Conservation (phyloP, 2,888 invertebrate species). For the Euspilapteryx auroguttella region DNA sequence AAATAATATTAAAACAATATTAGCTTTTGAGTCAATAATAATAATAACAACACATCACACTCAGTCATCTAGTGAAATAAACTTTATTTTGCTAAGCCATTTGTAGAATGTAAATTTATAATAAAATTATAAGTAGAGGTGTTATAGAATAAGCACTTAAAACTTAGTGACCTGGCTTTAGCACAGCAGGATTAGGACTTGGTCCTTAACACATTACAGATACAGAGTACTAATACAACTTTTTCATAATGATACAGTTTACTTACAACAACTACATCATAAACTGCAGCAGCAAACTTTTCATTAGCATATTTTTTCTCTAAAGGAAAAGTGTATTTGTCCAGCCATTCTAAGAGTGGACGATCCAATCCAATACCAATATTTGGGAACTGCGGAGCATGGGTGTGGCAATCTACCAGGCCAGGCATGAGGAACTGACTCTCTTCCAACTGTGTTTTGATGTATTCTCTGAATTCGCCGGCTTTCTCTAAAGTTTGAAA, state of each 20-base stretch:
- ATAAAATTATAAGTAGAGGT: too few relatives aligned
- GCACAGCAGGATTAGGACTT: too few relatives aligned
- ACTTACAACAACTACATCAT: constrained; percentile 79
- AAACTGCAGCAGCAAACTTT: constrained; percentile 70
- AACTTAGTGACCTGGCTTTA: too few relatives aligned
- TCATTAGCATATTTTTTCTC: constrained; percentile 72
- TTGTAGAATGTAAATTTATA: too few relatives aligned
- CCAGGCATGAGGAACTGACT: constrained; percentile 83
- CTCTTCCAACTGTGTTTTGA: constrained; percentile 15
- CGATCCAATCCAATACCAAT: constrained; percentile 80
- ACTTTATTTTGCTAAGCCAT: too few relatives aligned
- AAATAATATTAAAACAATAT: too few relatives aligned
- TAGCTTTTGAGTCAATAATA: too few relatives aligned
- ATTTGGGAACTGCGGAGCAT: constrained; percentile 89
- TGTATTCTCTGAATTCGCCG: constrained; percentile 15
- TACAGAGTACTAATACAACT: too few relatives aligned
- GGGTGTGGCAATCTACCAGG: constrained; percentile 86
- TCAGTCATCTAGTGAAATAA: too few relatives aligned
- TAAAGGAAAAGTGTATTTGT: constrained; percentile 82
- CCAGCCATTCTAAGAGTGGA: constrained; percentile 81
- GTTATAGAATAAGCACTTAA: too few relatives aligned
- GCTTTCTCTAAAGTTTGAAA: constrained; percentile 14
- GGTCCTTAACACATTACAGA: too few relatives aligned
- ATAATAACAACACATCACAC: too few relatives aligned
- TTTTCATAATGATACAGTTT: constrained; percentile 1